These are phyloP conservation scores for Pelusios castaneus DNA, from an alignment of 2,113 vertebrate species.

Conservation along the genomic window DNA sequence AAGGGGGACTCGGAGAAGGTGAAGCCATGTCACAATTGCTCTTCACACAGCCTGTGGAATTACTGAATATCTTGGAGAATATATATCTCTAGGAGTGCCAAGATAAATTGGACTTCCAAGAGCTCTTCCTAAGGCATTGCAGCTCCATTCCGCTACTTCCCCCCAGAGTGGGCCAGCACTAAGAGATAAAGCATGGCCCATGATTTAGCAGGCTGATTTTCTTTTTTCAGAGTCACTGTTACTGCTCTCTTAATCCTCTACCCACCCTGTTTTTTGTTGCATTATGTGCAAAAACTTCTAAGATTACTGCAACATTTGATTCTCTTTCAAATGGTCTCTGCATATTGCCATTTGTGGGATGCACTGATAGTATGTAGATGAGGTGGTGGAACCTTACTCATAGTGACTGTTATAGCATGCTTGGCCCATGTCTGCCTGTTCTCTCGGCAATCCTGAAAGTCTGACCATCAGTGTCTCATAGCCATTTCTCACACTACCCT, in stretches of 20 bases:
- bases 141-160: background rate
- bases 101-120: background rate
- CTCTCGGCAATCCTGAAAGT: background rate
- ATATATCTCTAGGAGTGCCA: background rate
- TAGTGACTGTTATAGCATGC: background rate
- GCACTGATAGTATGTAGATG: background rate
- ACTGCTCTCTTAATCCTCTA: background rate
- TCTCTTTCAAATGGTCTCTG: background rate
- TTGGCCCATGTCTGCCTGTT: background rate
- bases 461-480: too few species aligned
- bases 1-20: background rate
- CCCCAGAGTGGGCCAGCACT: background rate
- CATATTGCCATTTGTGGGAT: background rate
- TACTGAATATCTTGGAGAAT: background rate
- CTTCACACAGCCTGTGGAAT: background rate
- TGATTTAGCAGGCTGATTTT: background rate
- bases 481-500: too few species aligned
- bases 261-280: background rate
- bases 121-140: background rate
- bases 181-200: background rate
- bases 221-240: background rate
- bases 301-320: background rate
- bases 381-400: background rate
- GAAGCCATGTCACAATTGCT: background rate
- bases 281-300: background rate